phyloP scores from a whole-genome alignment of 2,888 invertebrate genomes.

The Spilarctia lutea region DNA sequence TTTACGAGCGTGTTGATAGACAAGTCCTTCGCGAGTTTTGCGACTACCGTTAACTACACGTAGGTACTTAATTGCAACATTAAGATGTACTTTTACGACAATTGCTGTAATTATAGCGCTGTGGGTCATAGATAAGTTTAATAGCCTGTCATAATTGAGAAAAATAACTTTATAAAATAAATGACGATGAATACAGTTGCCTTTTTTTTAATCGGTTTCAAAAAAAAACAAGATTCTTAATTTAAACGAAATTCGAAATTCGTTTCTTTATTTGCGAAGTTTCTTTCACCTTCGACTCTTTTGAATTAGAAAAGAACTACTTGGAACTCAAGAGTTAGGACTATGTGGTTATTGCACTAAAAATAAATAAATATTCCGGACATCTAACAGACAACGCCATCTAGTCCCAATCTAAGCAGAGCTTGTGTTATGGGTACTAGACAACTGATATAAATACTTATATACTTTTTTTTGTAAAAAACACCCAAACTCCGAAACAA shows the following conservation, averaged over 20 bases:
- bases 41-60: conserved; percentile 26
- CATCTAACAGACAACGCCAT: too few species aligned
- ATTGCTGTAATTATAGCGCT: conserved; percentile 8
- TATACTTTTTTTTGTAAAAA: too few species aligned
- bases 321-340: too few species aligned
- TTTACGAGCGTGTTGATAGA: conserved; percentile 36
- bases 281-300: too few species aligned
- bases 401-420: too few species aligned
- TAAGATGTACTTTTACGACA: conserved; percentile 12
- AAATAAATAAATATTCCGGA: too few species aligned
- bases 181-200: not conserved
- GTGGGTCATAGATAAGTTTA: not conserved
- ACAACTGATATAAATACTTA: too few species aligned
- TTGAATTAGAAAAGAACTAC: too few species aligned
- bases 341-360: too few species aligned
- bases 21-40: conserved; percentile 24
- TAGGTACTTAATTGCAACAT: conserved; percentile 28
- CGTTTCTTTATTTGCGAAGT: too few species aligned
- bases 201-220: not conserved
- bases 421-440: too few species aligned
- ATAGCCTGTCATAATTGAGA: not conserved
- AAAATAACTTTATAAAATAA: not conserved
- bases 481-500: too few species aligned
- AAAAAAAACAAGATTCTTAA: not conserved
- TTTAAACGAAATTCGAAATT: not conserved